Evolutionary conservation across 2,797 vertebrate genomes (phyloP).

Genomic region (Phalanger gymnotis): DNA sequence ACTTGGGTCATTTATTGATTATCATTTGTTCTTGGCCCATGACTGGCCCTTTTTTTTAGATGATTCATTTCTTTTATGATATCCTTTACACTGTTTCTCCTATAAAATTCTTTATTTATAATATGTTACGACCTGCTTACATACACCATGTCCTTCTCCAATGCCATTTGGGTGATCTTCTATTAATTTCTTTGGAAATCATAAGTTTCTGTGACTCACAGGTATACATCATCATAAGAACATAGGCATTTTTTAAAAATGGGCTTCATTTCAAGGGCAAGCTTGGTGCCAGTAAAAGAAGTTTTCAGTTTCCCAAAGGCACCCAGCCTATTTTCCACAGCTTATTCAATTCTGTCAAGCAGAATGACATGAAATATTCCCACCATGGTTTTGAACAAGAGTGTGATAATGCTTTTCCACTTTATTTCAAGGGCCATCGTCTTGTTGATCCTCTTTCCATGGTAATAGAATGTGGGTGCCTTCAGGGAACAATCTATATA

Average conservation of each 20-base stretch:
- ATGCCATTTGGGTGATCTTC: background rate
- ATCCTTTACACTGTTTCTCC: background rate
- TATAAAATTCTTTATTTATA: background rate
- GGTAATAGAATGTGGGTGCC: background rate
- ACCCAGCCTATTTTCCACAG: background rate
- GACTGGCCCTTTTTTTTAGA: background rate
- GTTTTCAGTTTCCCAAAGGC: background rate
- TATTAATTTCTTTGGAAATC: background rate
- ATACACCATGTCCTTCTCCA: background rate
- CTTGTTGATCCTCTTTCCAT: conserved; percentile 40
- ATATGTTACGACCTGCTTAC: background rate
- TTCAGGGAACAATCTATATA: background rate
- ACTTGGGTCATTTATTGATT: background rate
- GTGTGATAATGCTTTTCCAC: conserved; percentile 52
- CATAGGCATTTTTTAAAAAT: background rate
- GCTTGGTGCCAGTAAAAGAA: background rate
- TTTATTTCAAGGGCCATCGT: conserved; percentile 43
- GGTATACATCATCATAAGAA: background rate
- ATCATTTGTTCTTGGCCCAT: background rate
- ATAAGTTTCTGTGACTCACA: background rate
- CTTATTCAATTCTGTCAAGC: background rate
- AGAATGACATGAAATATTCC: conserved; percentile 52
- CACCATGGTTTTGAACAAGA: conserved; percentile 5
- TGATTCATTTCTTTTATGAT: background rate
- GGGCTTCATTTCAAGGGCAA: background rate